phyloP scores from a whole-genome alignment of 92 coral and sea anemone genomes.

The Chrysogorgia sp. region DNA sequence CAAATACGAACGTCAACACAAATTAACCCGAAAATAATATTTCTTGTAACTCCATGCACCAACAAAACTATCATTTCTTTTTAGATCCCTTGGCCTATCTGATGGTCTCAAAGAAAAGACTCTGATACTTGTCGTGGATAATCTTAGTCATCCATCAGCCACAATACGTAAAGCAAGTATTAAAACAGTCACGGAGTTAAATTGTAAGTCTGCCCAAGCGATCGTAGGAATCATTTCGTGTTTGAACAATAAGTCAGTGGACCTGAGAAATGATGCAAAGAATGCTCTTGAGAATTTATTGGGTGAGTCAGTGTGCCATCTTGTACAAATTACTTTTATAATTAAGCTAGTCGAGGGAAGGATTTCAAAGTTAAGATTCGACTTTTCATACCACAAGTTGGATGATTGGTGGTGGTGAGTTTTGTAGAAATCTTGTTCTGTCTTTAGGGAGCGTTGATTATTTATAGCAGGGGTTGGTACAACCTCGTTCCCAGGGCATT shows the following conservation, averaged over 20 bases:
- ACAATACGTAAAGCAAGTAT: constrained; percentile 21
- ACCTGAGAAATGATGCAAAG: constrained; percentile 15
- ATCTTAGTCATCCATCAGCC: neutral
- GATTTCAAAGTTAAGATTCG: too few relatives aligned
- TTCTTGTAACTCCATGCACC: neutral
- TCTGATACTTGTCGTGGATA: neutral
- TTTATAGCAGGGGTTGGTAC: too few relatives aligned
- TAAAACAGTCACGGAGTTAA: constrained; percentile 5
- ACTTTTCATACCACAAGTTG: too few relatives aligned
- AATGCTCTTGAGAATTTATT: constrained; percentile 15
- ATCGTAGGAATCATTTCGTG: constrained; percentile 17
- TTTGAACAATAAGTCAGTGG: neutral
- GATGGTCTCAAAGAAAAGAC: constrained; percentile 5
- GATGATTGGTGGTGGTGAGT: too few relatives aligned
- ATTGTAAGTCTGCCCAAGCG: neutral
- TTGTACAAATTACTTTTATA: too few relatives aligned
- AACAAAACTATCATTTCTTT: neutral
- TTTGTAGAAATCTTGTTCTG: too few relatives aligned
- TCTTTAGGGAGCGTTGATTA: too few relatives aligned
- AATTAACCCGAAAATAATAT: too few relatives aligned
- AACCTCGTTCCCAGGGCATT: too few relatives aligned
- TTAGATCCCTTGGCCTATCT: constrained; percentile 14
- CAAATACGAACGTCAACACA: too few relatives aligned
- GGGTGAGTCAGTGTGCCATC: too few relatives aligned
- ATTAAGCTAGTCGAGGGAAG: too few relatives aligned